phyloP scores from a whole-genome alignment of 2,797 vertebrate genomes.

The Masticophis lateralis region DNA sequence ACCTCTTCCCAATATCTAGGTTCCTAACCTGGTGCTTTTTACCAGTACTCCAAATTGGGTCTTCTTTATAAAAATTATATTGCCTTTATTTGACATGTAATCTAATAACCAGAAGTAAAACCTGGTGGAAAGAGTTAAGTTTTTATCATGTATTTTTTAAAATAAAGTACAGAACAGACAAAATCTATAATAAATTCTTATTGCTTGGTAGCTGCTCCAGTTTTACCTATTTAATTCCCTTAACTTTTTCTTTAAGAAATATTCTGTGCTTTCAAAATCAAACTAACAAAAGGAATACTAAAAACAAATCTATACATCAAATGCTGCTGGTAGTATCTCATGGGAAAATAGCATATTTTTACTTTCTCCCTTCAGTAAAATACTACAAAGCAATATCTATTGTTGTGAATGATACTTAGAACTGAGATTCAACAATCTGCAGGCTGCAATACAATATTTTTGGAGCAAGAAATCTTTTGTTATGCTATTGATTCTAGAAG shows the following conservation, averaged over 20 bases:
- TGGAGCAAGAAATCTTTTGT: neutral
- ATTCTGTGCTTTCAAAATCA: neutral
- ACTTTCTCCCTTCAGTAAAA: neutral
- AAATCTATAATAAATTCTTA: neutral
- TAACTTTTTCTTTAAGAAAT: neutral
- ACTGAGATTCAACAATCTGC: neutral
- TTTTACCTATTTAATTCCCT: neutral
- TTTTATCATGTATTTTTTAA: neutral
- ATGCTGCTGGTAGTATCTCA: neutral
- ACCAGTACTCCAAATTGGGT: too few species aligned
- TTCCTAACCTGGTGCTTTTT: too few species aligned
- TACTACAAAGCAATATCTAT: slow-evolving; percentile 22
- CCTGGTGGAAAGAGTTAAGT: neutral
- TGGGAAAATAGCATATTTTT: slow-evolving; percentile 12
- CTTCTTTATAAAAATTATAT: neutral
- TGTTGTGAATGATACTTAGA: slow-evolving; percentile 7
- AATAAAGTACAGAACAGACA: neutral
- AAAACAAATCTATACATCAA: fast-evolving
- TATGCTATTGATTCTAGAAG: neutral
- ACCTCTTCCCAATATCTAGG: too few species aligned
- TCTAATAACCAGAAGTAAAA: neutral
- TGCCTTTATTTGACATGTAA: slow-evolving; percentile 12
- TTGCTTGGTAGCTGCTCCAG: neutral
- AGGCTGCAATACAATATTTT: neutral
- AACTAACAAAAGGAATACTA: neutral